These are phyloP conservation scores for Ophioninae sp. DNA, from an alignment of 2,888 invertebrate genomes.

Conservation along the genomic window DNA sequence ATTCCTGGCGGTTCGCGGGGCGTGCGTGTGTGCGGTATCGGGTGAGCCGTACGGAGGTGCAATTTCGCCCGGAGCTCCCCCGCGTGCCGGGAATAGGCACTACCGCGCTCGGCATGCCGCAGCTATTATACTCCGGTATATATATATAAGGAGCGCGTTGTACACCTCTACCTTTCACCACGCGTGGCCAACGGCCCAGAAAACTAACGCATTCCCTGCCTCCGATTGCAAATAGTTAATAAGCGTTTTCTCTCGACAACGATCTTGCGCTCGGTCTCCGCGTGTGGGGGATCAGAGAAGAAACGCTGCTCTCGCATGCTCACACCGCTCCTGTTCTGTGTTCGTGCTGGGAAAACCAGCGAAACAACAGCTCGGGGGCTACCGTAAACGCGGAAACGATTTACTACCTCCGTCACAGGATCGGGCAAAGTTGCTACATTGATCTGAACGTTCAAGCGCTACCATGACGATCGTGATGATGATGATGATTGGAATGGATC, in stretches of 20 bases:
- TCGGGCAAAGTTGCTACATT: not conserved
- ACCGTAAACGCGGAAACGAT: conserved; percentile 58
- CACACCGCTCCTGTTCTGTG: not conserved
- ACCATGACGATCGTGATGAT: too few species aligned
- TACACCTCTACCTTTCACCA: conserved; percentile 61
- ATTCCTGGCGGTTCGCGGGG: conserved; percentile 17
- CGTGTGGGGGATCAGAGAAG: conserved; percentile 15
- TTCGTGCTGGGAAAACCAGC: conserved; percentile 4
- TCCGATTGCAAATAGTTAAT: conserved; percentile 64
- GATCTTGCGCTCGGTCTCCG: conserved; percentile 26
- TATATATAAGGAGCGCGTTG: conserved; percentile 43
- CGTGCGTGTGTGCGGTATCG: conserved; percentile 7
- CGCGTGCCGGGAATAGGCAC: conserved; percentile 16
- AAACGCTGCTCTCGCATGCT: conserved; percentile 27
- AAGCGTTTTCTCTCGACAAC: conserved; percentile 61
- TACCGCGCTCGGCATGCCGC: conserved; percentile 18
- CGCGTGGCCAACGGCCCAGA: conserved; percentile 63
- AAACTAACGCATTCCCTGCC: conserved; percentile 62
- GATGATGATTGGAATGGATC: not conserved
- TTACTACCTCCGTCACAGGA: conserved; percentile 14
- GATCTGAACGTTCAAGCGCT: not conserved
- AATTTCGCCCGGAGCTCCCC: conserved; percentile 54
- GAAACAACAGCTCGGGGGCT: conserved; percentile 34
- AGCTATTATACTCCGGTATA: conserved; percentile 46
- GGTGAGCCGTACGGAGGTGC: conserved; percentile 28